A percentile compares a stretch with the other conserved stretches of the same genome.
These are phyloP conservation scores for Hyposoter dolosus DNA, from an alignment of 2,888 invertebrate species.

Conservation along the genomic window DNA sequence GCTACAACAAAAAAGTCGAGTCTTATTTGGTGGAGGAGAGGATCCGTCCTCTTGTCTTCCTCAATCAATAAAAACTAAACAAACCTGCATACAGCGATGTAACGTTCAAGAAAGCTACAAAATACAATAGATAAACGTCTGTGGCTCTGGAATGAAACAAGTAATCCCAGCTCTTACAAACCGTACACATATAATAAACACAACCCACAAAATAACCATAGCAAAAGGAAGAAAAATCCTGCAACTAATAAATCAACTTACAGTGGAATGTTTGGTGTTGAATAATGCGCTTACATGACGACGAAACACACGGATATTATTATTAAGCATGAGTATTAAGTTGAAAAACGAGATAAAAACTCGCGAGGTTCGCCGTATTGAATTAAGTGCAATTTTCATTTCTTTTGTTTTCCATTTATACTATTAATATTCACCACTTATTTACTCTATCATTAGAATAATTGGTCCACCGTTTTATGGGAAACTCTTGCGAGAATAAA, in stretches of 20 bases:
- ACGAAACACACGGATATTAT: conserved; percentile 59
- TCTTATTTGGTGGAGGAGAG: conserved; percentile 42
- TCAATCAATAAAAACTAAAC: conserved; percentile 22
- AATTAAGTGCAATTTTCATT: conserved; percentile 57
- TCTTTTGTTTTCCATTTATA: conserved; percentile 46
- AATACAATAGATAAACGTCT: conserved; percentile 47
- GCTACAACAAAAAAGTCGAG: conserved; percentile 1
- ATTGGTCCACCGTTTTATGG: conserved; percentile 44
- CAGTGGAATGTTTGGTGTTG: conserved; percentile 62
- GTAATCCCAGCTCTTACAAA: conserved; percentile 48
- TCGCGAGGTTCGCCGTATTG: conserved; percentile 36
- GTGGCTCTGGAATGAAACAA: conserved; percentile 35
- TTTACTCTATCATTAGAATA: conserved; percentile 55
- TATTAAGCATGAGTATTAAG: conserved; percentile 39
- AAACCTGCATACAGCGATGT: conserved; percentile 8
- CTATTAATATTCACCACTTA: conserved; percentile 34
- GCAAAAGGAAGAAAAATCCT: conserved; percentile 34
- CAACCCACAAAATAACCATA: conserved; percentile 50
- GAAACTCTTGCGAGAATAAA: conserved; percentile 50
- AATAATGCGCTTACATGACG: conserved; percentile 53
- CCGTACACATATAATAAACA: conserved; percentile 28
- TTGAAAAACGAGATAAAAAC: conserved; percentile 36
- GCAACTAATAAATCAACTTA: conserved; percentile 54
- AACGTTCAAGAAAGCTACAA: conserved; percentile 11
- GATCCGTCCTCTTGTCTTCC: conserved; percentile 37